Evolutionary conservation across 2,888 invertebrate genomes (phyloP).

Genomic region (Drosophila mulleri): DNA sequence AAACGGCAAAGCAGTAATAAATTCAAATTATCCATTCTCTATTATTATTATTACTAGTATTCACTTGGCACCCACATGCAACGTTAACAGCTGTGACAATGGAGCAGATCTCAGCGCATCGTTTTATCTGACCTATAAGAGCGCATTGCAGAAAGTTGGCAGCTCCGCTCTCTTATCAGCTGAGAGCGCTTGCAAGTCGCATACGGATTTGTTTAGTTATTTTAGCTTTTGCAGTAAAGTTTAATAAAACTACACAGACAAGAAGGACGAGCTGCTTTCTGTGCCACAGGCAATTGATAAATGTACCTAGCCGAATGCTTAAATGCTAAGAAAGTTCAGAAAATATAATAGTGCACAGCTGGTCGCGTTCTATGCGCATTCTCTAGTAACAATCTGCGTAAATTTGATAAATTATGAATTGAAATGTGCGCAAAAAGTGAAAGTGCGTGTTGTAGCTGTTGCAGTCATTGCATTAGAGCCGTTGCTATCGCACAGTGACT

Average conservation of each 20-base stretch:
- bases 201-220: slow-evolving; percentile 49
- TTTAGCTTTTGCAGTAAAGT: slow-evolving; percentile 28
- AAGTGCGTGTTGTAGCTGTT: slow-evolving; percentile 56
- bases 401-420: slow-evolving; percentile 51
- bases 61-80: neutral
- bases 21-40: too few relatives aligned
- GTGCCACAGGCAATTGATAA: neutral
- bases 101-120: neutral
- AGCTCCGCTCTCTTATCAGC: slow-evolving; percentile 51
- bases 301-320: slow-evolving; percentile 6
- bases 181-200: slow-evolving; percentile 44
- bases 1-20: neutral
- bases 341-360: slow-evolving; percentile 14
- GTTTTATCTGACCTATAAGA: slow-evolving; percentile 12
- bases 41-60: neutral
- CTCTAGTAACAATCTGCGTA: slow-evolving; percentile 10
- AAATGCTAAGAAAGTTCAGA: neutral
- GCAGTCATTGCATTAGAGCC: slow-evolving; percentile 14
- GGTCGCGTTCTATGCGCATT: slow-evolving; percentile 19
- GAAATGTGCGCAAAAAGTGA: slow-evolving; percentile 55
- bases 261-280: slow-evolving; percentile 5
- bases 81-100: slow-evolving; percentile 24
- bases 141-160: slow-evolving; percentile 38
- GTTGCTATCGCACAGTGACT: neutral
- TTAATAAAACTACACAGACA: neutral